Evolutionary conservation across 2,888 invertebrate genomes (phyloP).

Genomic region (Spicauda simplicius): DNA sequence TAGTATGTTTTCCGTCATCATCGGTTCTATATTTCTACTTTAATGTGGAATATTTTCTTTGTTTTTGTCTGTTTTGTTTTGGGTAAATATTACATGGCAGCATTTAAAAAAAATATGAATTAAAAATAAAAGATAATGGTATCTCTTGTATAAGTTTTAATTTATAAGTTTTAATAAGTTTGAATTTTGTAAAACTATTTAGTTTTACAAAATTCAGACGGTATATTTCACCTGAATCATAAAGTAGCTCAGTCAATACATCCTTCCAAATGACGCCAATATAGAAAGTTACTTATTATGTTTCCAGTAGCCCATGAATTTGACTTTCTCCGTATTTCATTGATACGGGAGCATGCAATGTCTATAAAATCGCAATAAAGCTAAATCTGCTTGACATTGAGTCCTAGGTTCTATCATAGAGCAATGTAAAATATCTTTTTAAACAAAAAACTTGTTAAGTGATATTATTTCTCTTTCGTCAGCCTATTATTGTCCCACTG

Average conservation of each 20-base stretch:
- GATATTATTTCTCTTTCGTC: too few species aligned
- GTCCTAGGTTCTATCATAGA: not conserved
- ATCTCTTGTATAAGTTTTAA: too few species aligned
- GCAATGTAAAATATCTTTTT: not conserved
- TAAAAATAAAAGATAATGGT: too few species aligned
- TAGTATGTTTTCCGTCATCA: too few species aligned
- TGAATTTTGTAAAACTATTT: too few species aligned
- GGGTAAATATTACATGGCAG: too few species aligned
- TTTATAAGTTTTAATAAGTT: too few species aligned
- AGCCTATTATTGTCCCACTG: too few species aligned
- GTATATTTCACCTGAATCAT: not conserved
- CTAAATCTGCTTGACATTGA: conserved; percentile 1
- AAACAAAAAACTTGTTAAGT: not conserved
- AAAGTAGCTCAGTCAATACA: not conserved
- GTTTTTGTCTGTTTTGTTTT: too few species aligned
- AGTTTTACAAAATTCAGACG: not conserved
- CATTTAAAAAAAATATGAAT: too few species aligned
- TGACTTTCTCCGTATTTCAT: conserved; percentile 12
- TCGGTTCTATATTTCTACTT: too few species aligned
- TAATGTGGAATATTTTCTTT: too few species aligned
- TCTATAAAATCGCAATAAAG: conserved; percentile 1
- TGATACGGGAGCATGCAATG: conserved; percentile 9
- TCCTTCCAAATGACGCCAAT: not conserved
- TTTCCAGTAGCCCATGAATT: not conserved
- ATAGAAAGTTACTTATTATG: not conserved